phyloP scores from a whole-genome alignment of 1,140 invertebrate species.

The Micrasema minimum region DNA sequence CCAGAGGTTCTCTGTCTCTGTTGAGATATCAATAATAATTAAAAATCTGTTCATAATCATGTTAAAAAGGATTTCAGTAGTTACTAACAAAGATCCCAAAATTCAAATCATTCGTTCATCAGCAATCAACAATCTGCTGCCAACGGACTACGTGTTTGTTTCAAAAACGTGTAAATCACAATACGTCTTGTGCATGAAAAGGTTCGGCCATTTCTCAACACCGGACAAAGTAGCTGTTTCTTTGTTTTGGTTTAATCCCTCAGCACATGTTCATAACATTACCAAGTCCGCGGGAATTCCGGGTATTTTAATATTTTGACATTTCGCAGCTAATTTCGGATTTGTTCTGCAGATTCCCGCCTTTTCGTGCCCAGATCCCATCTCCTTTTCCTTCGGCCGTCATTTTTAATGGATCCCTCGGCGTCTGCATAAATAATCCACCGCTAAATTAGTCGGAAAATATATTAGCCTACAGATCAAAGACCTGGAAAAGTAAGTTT shows the following conservation, averaged over 20 bases:
- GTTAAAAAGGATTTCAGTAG: too few species aligned
- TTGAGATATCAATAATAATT: too few species aligned
- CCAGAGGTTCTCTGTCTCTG: too few species aligned
- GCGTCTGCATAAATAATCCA: slow-evolving; percentile 27
- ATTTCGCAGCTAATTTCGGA: slow-evolving; percentile 17
- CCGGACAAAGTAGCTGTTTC: slow-evolving; percentile 3
- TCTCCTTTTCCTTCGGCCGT: slow-evolving; percentile 15
- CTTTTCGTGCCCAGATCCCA: slow-evolving; percentile 9
- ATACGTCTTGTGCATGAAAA: too few species aligned
- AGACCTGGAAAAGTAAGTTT: background rate
- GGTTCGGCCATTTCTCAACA: background rate
- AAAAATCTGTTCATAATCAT: too few species aligned
- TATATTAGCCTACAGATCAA: slow-evolving; percentile 20
- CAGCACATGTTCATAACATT: slow-evolving; percentile 7
- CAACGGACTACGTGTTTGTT: too few species aligned
- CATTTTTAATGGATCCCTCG: slow-evolving; percentile 29
- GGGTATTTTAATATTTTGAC: slow-evolving; percentile 23
- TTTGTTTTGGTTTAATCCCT: background rate
- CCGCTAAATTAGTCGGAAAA: slow-evolving; percentile 18
- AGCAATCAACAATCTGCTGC: too few species aligned
- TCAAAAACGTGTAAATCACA: too few species aligned
- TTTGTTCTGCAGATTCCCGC: background rate
- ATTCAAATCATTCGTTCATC: too few species aligned
- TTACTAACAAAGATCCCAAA: too few species aligned
- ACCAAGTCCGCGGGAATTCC: slow-evolving; percentile 7